phyloP scores from a whole-genome alignment of 2,888 invertebrate species.

The Athalia cordata region DNA sequence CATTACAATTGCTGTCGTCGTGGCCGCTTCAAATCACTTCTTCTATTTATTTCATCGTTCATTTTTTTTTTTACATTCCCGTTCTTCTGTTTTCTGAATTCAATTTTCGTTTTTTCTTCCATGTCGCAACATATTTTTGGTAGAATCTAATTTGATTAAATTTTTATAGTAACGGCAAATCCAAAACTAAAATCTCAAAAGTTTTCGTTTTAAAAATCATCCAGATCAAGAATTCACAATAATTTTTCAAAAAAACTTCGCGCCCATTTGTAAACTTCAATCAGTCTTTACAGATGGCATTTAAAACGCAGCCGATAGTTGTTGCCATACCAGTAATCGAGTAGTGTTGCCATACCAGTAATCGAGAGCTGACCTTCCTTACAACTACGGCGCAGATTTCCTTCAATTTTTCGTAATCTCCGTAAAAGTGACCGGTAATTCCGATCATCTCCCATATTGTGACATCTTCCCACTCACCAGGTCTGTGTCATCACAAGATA shows the following conservation, averaged over 20 bases:
- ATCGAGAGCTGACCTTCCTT: slow-evolving; percentile 4
- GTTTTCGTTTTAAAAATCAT: neutral
- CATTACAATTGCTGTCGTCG: no score
- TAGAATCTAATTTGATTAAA: neutral
- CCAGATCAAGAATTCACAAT: neutral
- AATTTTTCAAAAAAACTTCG: slow-evolving; percentile 1
- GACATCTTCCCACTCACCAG: neutral
- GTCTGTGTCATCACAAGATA: neutral
- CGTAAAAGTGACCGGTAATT: slow-evolving; percentile 13
- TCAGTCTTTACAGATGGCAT: slow-evolving; percentile 22
- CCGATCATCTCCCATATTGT: neutral
- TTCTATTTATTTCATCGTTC: slow-evolving; percentile 12
- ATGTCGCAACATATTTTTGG: neutral
- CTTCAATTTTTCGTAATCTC: neutral
- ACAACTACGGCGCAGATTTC: neutral
- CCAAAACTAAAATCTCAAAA: neutral
- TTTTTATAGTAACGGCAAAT: neutral
- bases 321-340: neutral
- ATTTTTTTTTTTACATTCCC: slow-evolving; percentile 19
- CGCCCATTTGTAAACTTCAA: neutral
- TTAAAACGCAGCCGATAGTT: neutral
- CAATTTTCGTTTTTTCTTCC: slow-evolving; percentile 8
- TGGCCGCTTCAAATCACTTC: slow-evolving; percentile 4
- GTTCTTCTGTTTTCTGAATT: slow-evolving; percentile 22
- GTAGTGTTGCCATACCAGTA: neutral